Base-by-base conservation (phyloP, 2,888 invertebrate genomes). In the Pterostichus madidus region DNA sequence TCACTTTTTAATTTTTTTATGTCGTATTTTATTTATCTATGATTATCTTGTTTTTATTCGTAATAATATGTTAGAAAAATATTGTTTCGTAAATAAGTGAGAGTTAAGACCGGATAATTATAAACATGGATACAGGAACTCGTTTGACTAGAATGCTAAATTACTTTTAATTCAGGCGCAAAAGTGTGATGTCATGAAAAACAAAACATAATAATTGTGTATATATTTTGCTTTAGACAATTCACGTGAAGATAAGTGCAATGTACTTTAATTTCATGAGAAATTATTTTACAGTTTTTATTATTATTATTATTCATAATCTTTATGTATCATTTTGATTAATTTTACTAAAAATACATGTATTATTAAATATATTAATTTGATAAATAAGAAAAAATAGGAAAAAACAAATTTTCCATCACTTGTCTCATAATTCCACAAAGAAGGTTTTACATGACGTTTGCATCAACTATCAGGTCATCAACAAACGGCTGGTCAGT, bases 61-160 rank as follows among this genome's bases (percentile, higher is more conserved):
- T 39, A 39, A 39, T 39, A 17, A 64, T 44, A 71, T 11, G 17
- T 44, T 39, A 17, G 10, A 71, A 17, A n/a, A 64, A 13, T 13
- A 35, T 35, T 31, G 13, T 13, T 32, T 64, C 64, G 13, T 35
- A 64, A 32, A 64, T 10, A 35, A 64, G 31, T 59, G 59, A 11
- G 64, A 35, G 32, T 64, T n/a, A 32, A 32, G 8, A 35, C 11
- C 24, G n/a, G n/a, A 64, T 35, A 64, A 64, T 24, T 15, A 56
- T 17, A 64, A 15, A 32, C 13, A 5, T 4, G 11, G 6, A 64
- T 32, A 64, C 64, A 64, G 64, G 35, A 64, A 64, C 64, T 64
- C 13, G 64, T 64, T 35, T 35, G 13, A 13, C 35, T 7, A 59
- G 59, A 24, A 31, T 64, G 64, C 8, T 64, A 64, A 64, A 64